A percentile compares a stretch with the other conserved stretches of the same genome.
Conservation (phyloP, 92 coral and sea anemone species). For the Zoanthus sansibaricus region DNA sequence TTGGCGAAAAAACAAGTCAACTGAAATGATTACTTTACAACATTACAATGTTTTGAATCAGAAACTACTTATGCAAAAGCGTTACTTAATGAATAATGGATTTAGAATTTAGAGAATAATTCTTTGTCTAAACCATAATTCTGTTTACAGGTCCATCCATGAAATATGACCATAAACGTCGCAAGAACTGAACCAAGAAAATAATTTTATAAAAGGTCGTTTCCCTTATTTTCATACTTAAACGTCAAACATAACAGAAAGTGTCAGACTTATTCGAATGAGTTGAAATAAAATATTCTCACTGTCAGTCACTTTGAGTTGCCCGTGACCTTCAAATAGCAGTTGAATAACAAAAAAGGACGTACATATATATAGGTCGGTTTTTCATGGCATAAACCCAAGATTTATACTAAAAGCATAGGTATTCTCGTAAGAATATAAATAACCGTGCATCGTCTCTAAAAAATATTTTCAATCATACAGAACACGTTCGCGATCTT, state of each 20-base stretch:
- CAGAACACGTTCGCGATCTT: background rate
- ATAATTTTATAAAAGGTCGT: background rate
- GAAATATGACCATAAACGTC: background rate
- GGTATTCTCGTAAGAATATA: conserved; percentile 1
- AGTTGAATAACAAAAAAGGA: background rate
- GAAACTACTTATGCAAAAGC: background rate
- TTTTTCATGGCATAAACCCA: background rate
- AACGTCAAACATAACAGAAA: background rate
- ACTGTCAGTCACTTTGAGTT: background rate
- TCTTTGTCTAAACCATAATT: background rate
- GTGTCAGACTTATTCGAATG: background rate
- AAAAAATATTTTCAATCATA: background rate
- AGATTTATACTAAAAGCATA: background rate
- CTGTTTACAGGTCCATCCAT: background rate
- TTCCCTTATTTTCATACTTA: background rate
- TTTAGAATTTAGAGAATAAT: background rate
- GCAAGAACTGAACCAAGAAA: background rate
- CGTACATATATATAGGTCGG: background rate
- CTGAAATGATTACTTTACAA: background rate
- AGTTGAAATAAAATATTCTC: background rate
- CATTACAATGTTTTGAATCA: background rate
- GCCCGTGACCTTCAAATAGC: conserved; percentile 22
- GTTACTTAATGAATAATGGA: background rate
- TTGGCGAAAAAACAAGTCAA: background rate
- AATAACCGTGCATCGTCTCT: background rate